Base-by-base conservation (phyloP, 2,888 invertebrate genomes). In the Tyria jacobaeae region DNA sequence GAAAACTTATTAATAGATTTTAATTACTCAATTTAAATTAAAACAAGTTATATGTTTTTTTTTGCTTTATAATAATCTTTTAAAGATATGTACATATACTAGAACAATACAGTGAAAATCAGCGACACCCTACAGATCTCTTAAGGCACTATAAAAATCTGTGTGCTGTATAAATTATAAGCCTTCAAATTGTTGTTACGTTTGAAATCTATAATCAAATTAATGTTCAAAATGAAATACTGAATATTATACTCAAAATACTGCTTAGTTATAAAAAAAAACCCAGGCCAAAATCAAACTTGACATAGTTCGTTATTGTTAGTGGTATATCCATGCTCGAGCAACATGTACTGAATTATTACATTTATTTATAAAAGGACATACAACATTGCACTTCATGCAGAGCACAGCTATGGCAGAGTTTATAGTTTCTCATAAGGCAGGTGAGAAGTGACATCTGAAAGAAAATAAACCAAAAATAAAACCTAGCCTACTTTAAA, bases 361-460 rank as follows among this genome's bases (percentile, higher is more conserved):
- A 81, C 81, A 84, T 86, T 80, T 79, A 78, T 77, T 71, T 73
- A 79, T 54, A 44, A 55, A 55, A 27, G 21, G 81, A 88, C 81
- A 87, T 83, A 89, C 88, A 89, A 85, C 86, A 89, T 91, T 89
- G 88, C 89, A 84, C 87, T 85, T 87, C 93, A 94, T 94, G 93
- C 93, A 90, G 89, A 89, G 87, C 87, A 90, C 90, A 87, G 89
- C 89, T 89, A 92, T 92, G 92, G 92, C 90, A 88, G 91, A 87
- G 90, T 90, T 94, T 96, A 97, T 95, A 98, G 96, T 96, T 97
- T 97, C 96, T 97, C 97, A 94, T 97, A 98, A 94, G 97, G 97
- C 95, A 97, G 97, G 94, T 96, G 96, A 94, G 97, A 96, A 95
- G 96, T 97, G 94, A 97, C 97, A 95, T 98, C 97, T 97, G 97